phyloP scores from a whole-genome alignment of 2,113 vertebrate species.

The Actinemys pallida region DNA sequence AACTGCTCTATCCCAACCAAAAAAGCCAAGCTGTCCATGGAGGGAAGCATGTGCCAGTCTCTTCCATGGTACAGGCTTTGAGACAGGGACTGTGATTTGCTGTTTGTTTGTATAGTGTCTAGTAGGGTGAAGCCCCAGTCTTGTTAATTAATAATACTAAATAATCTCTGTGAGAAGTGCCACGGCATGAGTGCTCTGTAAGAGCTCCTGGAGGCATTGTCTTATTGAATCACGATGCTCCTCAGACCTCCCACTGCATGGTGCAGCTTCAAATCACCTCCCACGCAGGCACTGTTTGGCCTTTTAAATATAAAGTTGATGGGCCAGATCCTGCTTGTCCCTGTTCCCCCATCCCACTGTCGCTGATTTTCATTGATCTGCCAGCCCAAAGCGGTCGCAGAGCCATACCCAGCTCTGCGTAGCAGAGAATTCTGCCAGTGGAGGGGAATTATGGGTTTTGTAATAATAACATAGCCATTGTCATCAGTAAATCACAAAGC shows the following conservation, averaged over 20 bases:
- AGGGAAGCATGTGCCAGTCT: neutral
- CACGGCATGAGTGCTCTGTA: no score
- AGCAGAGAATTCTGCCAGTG: slow-evolving; percentile 9
- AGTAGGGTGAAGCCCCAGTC: neutral
- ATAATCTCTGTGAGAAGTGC: no score
- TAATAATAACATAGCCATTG: slow-evolving; percentile 10
- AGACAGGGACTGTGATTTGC: neutral
- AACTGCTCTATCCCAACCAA: neutral
- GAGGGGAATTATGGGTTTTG: neutral
- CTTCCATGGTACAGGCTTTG: neutral
- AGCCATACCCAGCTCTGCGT: neutral
- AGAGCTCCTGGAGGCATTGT: no score
- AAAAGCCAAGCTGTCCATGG: neutral
- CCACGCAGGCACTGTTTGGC: neutral
- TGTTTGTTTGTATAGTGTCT: rapidly evolving
- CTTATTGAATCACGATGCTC: no score
- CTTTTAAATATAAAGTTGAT: neutral
- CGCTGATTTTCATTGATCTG: slow-evolving; percentile 4
- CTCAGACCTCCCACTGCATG: neutral
- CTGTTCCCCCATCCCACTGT: slow-evolving; percentile 12
- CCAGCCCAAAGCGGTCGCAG: slow-evolving; percentile 18
- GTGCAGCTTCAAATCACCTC: neutral
- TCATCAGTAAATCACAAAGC: neutral
- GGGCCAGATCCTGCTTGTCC: neutral
- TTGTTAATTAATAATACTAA: no score